A percentile compares a stretch with the other conserved stretches of the same genome.
phyloP scores from a whole-genome alignment of 2,888 invertebrate genomes.

The Tromatobia lineatoria region DNA sequence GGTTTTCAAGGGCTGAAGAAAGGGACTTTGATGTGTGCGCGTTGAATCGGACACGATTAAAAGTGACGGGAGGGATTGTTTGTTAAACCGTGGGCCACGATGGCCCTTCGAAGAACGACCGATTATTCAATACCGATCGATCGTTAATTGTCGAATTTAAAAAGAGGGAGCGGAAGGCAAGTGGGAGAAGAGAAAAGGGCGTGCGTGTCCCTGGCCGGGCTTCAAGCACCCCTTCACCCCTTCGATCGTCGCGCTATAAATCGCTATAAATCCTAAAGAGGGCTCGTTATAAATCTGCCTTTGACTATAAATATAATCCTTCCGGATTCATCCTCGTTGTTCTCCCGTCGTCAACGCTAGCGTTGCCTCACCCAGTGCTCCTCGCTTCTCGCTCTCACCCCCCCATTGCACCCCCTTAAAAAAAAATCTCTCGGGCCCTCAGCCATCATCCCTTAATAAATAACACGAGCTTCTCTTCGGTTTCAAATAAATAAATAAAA shows the following conservation, averaged over 20 bases:
- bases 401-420: background rate
- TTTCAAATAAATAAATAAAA: background rate
- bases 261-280: conserved; percentile 12
- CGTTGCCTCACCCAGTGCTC: conserved; percentile 66
- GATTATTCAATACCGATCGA: background rate
- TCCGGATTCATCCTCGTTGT: conserved; percentile 7
- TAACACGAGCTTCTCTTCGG: background rate
- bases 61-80: conserved; percentile 13
- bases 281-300: background rate
- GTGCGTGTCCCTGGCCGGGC: conserved; percentile 11
- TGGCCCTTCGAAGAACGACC: background rate
- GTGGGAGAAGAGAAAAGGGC: conserved; percentile 10
- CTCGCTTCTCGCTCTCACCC: conserved; percentile 21
- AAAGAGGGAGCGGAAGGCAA: background rate
- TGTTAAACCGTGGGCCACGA: background rate
- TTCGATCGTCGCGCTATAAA: conserved; percentile 8
- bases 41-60: conserved; percentile 4
- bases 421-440: conserved; percentile 2
- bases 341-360: conserved; percentile 28
- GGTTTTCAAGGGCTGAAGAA: conserved; percentile 3
- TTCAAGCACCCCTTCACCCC: conserved; percentile 9
- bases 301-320: background rate
- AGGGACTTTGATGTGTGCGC: background rate
- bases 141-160: background rate
- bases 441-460: background rate